Conservation (phyloP, 53 echinoderm and acorn worm genomes). For the Echinarachnius parma region DNA sequence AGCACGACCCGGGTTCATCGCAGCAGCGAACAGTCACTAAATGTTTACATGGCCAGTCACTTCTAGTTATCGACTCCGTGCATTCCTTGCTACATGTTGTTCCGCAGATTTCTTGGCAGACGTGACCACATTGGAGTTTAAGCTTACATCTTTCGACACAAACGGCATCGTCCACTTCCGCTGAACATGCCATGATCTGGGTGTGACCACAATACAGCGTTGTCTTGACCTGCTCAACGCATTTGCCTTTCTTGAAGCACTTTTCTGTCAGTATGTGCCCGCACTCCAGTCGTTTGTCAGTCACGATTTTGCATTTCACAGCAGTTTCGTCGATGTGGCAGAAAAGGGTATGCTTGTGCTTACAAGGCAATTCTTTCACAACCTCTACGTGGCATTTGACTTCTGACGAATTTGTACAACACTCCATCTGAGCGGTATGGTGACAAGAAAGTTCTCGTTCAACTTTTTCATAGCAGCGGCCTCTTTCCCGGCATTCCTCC, state of each 20-base stretch:
- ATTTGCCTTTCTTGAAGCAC: not conserved
- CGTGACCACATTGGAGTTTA: conserved; percentile 42
- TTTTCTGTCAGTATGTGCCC: not conserved
- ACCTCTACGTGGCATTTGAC: conserved; percentile 43
- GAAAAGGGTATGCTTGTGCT: too few species aligned
- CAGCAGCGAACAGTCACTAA: conserved; percentile 37
- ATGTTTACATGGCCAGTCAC: conserved; percentile 5
- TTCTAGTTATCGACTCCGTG: conserved; percentile 13
- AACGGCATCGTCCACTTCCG: not conserved
- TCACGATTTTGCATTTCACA: too few species aligned
- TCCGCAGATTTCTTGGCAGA: conserved; percentile 47
- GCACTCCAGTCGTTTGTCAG: too few species aligned
- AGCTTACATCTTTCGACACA: conserved; percentile 48
- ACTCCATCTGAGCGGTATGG: too few species aligned
- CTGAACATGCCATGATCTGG: conserved; percentile 13
- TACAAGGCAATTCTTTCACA: not conserved
- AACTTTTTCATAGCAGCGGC: too few species aligned
- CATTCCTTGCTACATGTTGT: conserved; percentile 42
- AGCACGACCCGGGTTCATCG: conserved; percentile 35
- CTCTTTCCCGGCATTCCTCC: too few species aligned
- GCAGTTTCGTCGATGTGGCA: too few species aligned
- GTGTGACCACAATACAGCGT: conserved; percentile 63
- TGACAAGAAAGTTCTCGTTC: too few species aligned
- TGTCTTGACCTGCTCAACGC: conserved; percentile 39
- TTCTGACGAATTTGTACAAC: too few species aligned